Base-by-base conservation (phyloP, 2,888 invertebrate species). In the Tachystola acroxantha region DNA sequence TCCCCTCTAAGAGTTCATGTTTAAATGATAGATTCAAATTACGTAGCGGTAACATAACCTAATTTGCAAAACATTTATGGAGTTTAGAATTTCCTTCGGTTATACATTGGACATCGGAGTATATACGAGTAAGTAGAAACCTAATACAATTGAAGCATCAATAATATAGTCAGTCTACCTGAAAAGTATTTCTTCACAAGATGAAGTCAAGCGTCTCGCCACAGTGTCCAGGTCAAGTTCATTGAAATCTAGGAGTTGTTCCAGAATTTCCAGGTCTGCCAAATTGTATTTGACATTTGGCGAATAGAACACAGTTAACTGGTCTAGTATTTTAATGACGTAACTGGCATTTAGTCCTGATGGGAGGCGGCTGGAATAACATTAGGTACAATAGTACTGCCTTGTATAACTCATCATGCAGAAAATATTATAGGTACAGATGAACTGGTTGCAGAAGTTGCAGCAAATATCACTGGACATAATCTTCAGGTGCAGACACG, bases 121-220 rank as follows among this genome's bases (percentile, higher is more conserved):
- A 10, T n/a, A n/a, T n/a, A n/a, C n/a, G n/a, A n/a, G n/a, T n/a
- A n/a, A n/a, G n/a, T n/a, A n/a, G n/a, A n/a, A n/a, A n/a, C n/a
- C n/a, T n/a, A n/a, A n/a, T n/a, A n/a, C n/a, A n/a, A n/a, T n/a
- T n/a, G n/a, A n/a, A n/a, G n/a, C n/a, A n/a, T n/a, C n/a, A n/a
- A n/a, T n/a, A n/a, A n/a, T n/a, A n/a, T n/a, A n/a, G n/a, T n/a
- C n/a, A n/a, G n/a, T n/a, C n/a, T n/a, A 79, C 80, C 61, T 73
- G 6, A 77, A 40, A 3, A 74, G 28, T 2, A 63, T 62, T 29
- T 78, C 73, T 4, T 66, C 60, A 41, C 81, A 82, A 7, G 64
- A 48, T 0, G 57, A 31, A 0, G 66, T 73, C 16, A 82, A 52
- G 1, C 32, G 28, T 12, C 32, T 34, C 0, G 56, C 58, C 10